Conservation (phyloP, 1,140 invertebrate genomes). For the Neelides sp. region DNA sequence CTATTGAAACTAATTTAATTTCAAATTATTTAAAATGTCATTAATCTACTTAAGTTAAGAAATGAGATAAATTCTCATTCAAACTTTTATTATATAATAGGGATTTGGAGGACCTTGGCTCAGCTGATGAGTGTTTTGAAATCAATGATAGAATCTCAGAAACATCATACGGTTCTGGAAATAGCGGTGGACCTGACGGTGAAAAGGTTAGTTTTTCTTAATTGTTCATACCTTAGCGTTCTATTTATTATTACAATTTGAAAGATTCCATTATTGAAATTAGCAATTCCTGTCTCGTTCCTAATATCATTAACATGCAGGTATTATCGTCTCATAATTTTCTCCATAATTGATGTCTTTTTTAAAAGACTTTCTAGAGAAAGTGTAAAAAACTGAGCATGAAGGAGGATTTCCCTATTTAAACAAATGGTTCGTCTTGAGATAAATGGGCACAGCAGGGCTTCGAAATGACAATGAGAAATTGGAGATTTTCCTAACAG, state of each 20-base stretch:
- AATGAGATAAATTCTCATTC: background rate
- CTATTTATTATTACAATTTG: conserved; percentile 3
- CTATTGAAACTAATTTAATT: background rate
- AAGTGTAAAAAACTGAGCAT: too few relatives aligned
- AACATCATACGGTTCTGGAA: conserved; percentile 85
- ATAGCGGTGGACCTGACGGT: conserved; percentile 68
- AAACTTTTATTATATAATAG: conserved; percentile 39
- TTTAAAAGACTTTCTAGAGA: too few relatives aligned
- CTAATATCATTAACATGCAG: too few relatives aligned
- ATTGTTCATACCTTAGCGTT: background rate
- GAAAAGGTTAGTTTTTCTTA: conserved; percentile 59
- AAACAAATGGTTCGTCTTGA: too few relatives aligned
- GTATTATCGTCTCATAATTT: too few relatives aligned
- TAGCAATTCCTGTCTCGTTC: too few relatives aligned
- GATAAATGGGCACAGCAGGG: too few relatives aligned
- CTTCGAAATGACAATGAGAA: too few relatives aligned
- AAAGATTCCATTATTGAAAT: too few relatives aligned
- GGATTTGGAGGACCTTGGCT: conserved; percentile 71
- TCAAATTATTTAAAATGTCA: background rate
- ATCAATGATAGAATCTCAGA: conserved; percentile 74
- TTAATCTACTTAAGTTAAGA: background rate
- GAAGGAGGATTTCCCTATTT: too few relatives aligned
- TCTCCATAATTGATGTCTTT: too few relatives aligned
- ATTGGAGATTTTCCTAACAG: too few relatives aligned
- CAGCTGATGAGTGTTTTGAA: conserved; percentile 65